These are phyloP conservation scores for Synanceia verrucosa DNA, from an alignment of 2,797 vertebrate genomes.

Conservation along the genomic window DNA sequence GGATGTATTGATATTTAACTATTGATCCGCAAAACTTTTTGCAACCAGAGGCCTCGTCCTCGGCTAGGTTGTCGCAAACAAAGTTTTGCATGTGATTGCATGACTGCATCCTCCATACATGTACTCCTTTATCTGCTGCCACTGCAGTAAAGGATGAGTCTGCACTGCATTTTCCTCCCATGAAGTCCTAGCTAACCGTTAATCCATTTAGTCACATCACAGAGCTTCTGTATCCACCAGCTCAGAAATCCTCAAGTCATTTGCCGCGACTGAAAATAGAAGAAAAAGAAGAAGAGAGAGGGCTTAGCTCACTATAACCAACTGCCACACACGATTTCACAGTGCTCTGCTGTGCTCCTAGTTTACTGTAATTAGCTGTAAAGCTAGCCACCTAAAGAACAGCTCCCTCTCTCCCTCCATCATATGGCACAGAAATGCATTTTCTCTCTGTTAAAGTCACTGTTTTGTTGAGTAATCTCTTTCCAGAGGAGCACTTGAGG, in stretches of 20 bases:
- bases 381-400: slow-evolving; percentile 32
- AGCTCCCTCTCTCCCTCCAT: slow-evolving; percentile 21
- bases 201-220: slow-evolving; percentile 81
- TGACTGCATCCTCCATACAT: not conserved
- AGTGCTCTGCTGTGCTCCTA: slow-evolving; percentile 27
- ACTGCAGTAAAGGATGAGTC: slow-evolving; percentile 29
- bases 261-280: slow-evolving; percentile 47
- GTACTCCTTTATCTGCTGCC: slow-evolving; percentile 3
- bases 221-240: slow-evolving; percentile 67
- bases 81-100: no score
- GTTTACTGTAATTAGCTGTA: slow-evolving; percentile 67
- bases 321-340: slow-evolving; percentile 77
- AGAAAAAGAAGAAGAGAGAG: slow-evolving; percentile 45
- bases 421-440: slow-evolving; percentile 4
- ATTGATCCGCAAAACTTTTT: no score
- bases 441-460: slow-evolving; percentile 6
- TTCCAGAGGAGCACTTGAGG: not conserved
- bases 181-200: slow-evolving; percentile 63
- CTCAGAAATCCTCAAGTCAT: slow-evolving; percentile 75
- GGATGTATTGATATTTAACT: no score
- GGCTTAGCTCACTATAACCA: slow-evolving; percentile 66
- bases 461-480: slow-evolving; percentile 17
- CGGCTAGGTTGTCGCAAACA: no score
- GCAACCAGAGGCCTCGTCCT: no score
- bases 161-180: slow-evolving; percentile 38